These are phyloP conservation scores for Eolophus roseicapilla DNA, from an alignment of 2,113 vertebrate species.

Conservation along the genomic window DNA sequence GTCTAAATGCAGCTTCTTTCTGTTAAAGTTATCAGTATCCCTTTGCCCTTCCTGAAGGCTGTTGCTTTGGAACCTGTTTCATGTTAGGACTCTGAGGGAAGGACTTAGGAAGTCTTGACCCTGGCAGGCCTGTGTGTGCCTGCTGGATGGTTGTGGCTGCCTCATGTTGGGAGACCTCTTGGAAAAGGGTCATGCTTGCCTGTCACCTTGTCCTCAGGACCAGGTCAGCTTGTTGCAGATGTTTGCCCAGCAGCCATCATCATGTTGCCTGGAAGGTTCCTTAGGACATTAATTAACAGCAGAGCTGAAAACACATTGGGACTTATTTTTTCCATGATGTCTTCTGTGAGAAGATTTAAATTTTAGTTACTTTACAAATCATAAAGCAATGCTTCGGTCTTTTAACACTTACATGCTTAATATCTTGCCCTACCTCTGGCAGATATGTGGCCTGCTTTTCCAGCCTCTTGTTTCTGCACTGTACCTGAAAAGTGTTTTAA, in stretches of 20 bases:
- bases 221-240: neutral
- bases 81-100: neutral
- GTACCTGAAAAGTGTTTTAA: neutral
- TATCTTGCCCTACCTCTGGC: neutral
- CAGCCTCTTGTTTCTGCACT: neutral
- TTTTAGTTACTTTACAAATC: neutral
- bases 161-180: neutral
- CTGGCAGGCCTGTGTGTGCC: neutral
- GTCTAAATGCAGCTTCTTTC: neutral
- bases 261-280: neutral
- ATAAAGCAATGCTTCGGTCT: neutral
- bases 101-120: neutral
- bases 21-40: accelerated
- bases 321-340: neutral
- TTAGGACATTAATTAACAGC: neutral
- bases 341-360: neutral
- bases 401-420: neutral
- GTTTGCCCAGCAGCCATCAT: neutral
- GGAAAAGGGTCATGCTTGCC: neutral
- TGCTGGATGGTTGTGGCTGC: neutral
- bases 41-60: neutral
- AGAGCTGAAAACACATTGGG: neutral
- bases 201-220: neutral
- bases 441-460: neutral
- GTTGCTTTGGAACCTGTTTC: neutral